Evolutionary conservation across 1,140 invertebrate genomes (phyloP), one percentile per base, ranked within the genome.

Genomic region (Samia ricini): DNA sequence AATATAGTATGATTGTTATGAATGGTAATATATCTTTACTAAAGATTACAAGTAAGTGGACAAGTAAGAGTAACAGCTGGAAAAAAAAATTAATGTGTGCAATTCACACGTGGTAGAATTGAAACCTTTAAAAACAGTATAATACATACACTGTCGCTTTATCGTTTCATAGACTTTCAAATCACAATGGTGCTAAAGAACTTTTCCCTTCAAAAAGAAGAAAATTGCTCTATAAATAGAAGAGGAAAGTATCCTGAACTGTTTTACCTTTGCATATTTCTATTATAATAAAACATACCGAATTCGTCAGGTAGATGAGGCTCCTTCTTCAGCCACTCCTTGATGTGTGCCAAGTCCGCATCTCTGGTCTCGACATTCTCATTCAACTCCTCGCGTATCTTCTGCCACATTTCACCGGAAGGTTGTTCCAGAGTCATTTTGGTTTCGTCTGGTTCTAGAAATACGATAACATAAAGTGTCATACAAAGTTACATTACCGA

Each of bases 361-460:
- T 95, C 93, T 48, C 94, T 91, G 2, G 94, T 95, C 18, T 92
- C 91, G 10, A 92, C 90, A 72, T 95, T 93, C 76, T 95, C 94
- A 57, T 96, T 96, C 21, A 97, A 83, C 81, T 96, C 95, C 69
- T 93, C 91, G 56, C 95, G 92, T 81, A 96, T 96, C 83, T 92
- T 90, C 79, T 94, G 92, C 74, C 95, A 95, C 93, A 96, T 94
- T 80, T 95, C 95, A 36, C 93, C 93, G 21, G 93, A 90, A 62
- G 95, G 95, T 76, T 96, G 95, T 76, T 96, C 92, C 71, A 95
- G 91, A 77, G 93, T 92, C 95, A 96, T 95, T 90, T 85, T 91
- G 72, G 81, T 52, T 75, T 77, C 58, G 72, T 65, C 60, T 73
- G 86, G 86, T 76, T 63, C 85, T 88, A 73, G 8, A 23, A 66